These are phyloP conservation scores for Darevskia mixta DNA, from an alignment of 2,797 vertebrate genomes.

Conservation along the genomic window DNA sequence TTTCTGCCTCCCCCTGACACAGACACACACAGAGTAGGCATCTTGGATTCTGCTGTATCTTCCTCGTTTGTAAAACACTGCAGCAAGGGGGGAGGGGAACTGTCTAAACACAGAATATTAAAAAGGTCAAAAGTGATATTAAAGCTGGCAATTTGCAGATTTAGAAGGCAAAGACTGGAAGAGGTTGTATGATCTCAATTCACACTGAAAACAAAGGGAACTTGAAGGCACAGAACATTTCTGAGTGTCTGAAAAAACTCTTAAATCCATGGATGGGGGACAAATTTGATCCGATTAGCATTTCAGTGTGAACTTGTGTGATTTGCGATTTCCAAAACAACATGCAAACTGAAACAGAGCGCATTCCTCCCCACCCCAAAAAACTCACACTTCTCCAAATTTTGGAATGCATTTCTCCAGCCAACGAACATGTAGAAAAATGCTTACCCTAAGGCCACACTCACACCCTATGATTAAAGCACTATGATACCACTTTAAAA, in stretches of 20 bases:
- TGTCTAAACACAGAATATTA: conserved; percentile 69
- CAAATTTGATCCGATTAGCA: too few relatives aligned
- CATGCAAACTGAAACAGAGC: too few relatives aligned
- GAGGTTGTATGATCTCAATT: conserved; percentile 23
- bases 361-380: too few relatives aligned
- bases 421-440: too few relatives aligned
- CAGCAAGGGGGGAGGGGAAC: conserved; percentile 34
- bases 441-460: too few relatives aligned
- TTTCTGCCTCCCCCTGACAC: too few relatives aligned
- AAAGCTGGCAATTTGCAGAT: conserved; percentile 64
- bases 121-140: conserved; percentile 69
- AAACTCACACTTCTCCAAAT: too few relatives aligned
- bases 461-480: too few relatives aligned
- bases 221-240: accelerated
- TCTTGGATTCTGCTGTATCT: conserved; percentile 46
- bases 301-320: too few relatives aligned
- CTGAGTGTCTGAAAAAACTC: neutral
- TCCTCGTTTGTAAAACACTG: conserved; percentile 55
- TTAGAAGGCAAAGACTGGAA: conserved; percentile 28
- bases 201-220: conserved; percentile 10
- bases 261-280: neutral
- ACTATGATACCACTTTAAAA: too few relatives aligned
- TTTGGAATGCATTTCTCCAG: too few relatives aligned
- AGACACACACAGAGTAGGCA: conserved; percentile 17
- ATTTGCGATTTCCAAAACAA: too few relatives aligned